Conservation (phyloP, 2,113 vertebrate genomes). For the Lipotes vexillifer region DNA sequence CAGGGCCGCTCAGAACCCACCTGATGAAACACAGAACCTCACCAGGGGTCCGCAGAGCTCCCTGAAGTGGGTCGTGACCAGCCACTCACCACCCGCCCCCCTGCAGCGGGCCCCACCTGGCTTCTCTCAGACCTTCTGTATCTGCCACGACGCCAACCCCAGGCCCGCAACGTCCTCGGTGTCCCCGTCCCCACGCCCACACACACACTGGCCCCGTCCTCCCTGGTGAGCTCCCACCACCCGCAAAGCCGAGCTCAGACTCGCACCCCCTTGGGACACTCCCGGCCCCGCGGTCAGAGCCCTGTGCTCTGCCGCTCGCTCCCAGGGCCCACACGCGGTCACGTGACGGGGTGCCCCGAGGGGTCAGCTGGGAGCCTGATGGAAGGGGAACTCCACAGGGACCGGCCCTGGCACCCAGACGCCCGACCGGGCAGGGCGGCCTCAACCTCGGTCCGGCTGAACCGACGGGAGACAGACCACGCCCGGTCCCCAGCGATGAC, state of each 20-base stretch:
- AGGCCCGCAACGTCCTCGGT: too few species aligned
- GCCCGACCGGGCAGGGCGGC: rapidly evolving
- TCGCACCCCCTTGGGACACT: neutral
- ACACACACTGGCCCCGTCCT: neutral
- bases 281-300: rapidly evolving
- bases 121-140: neutral
- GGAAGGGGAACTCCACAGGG: neutral
- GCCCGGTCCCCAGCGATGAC: rapidly evolving
- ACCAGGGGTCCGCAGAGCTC: neutral
- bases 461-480: neutral
- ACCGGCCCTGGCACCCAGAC: rapidly evolving
- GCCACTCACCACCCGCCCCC: neutral
- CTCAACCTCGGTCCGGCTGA: neutral
- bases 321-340: neutral
- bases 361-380: neutral
- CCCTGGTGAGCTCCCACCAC: neutral
- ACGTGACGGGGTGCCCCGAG: rapidly evolving
- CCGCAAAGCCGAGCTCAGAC: rapidly evolving
- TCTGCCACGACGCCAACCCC: neutral
- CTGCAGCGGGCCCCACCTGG: rapidly evolving
- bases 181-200: neutral
- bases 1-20: neutral
- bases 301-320: rapidly evolving
- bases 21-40: neutral
- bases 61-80: neutral